A percentile compares a stretch with the other conserved stretches of the same genome.
Evolutionary conservation across 2,888 invertebrate species (phyloP).

Genomic region (Hyles lineata): DNA sequence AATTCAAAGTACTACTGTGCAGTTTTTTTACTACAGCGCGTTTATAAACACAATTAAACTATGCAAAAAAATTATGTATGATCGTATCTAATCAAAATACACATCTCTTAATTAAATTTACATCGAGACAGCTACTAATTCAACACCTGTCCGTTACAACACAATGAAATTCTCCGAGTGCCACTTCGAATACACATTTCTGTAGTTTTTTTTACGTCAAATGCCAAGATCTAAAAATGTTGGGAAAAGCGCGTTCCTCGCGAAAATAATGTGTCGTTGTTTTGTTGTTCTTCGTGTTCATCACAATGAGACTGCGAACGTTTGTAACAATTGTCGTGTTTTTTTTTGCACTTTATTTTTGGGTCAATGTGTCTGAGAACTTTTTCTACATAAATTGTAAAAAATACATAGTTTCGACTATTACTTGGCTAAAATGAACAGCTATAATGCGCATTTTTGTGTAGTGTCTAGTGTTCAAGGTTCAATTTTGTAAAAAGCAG

Average conservation of each 20-base stretch:
- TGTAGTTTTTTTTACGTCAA: neutral
- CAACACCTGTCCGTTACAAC: neutral
- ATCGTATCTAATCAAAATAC: no score
- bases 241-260: neutral
- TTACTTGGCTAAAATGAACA: no score
- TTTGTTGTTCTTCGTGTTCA: neutral
- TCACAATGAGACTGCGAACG: neutral
- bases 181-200: neutral
- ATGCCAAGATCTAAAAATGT: constrained; percentile 6
- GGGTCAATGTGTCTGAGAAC: neutral
- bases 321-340: neutral
- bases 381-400: neutral
- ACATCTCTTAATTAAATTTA: no score
- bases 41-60: no score
- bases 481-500: no score
- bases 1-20: no score
- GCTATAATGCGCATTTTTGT: no score
- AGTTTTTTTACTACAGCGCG: no score
- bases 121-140: no score
- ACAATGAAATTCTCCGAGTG: neutral
- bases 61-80: no score
- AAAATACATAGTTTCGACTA: constrained; percentile 2
- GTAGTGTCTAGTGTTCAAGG: no score
- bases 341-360: constrained; percentile 2
- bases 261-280: neutral